Percentiles rank a stretch among this genome's conserved stretches.
These are phyloP conservation scores for Ammodytes marinus DNA, from an alignment of 2,113 vertebrate genomes.

Conservation along the genomic window DNA sequence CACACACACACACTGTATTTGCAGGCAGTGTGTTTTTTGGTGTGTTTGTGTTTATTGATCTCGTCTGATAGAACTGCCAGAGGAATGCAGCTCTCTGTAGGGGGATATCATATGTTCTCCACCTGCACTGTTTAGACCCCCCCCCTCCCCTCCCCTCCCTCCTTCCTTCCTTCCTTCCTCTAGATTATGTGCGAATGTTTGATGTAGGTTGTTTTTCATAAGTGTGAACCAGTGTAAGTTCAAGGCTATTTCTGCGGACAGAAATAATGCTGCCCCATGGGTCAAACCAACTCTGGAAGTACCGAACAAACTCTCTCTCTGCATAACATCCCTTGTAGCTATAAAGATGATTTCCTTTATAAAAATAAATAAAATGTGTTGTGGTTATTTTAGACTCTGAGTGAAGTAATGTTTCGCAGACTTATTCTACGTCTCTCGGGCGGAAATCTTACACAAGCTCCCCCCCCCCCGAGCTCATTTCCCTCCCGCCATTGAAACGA, in stretches of 20 bases:
- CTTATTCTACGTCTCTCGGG: conserved; percentile 20
- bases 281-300: conserved; percentile 15
- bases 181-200: conserved; percentile 31
- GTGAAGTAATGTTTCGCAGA: conserved; percentile 25
- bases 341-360: conserved; percentile 19
- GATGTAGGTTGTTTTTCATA: conserved; percentile 26
- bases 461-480: conserved; percentile 56
- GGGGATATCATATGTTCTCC: conserved; percentile 41
- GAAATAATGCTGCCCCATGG: conserved; percentile 7
- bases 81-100: conserved; percentile 39
- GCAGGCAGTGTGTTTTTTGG: background rate
- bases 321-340: background rate
- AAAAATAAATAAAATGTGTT: conserved; percentile 26
- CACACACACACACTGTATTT: conserved; percentile 19
- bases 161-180: background rate
- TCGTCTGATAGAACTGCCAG: conserved; percentile 28
- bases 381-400: conserved; percentile 43
- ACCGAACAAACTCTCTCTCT: conserved; percentile 7
- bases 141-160: background rate
- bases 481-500: conserved; percentile 21
- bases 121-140: conserved; percentile 49
- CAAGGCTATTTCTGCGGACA: conserved; percentile 25
- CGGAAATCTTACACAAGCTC: conserved; percentile 28
- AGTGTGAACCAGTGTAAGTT: conserved; percentile 18
- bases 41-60: conserved; percentile 65